Evolutionary conservation across 2,888 invertebrate genomes (phyloP).

Genomic region (Rhingia campestris): DNA sequence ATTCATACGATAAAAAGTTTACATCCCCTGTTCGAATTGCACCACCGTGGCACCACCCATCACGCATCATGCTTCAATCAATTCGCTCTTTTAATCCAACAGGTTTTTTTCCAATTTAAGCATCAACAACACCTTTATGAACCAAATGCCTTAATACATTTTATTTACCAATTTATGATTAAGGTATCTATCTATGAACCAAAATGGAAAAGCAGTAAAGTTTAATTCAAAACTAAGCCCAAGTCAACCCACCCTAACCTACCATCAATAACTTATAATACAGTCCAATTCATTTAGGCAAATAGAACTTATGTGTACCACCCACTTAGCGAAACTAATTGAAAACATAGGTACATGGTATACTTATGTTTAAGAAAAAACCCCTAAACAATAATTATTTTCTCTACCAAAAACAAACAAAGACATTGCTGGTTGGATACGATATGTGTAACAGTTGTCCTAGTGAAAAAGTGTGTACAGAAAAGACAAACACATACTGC

Average conservation of each 20-base stretch:
- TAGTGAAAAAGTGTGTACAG: neutral
- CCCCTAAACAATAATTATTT: constrained; percentile 12
- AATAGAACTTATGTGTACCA: neutral
- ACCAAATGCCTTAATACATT: neutral
- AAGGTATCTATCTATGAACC: constrained; percentile 21
- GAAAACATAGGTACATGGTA: neutral
- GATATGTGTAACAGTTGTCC: neutral
- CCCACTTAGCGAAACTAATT: neutral
- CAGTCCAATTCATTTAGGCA: constrained; percentile 14
- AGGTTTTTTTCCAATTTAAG: constrained; percentile 32
- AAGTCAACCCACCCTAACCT: neutral
- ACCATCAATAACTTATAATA: neutral
- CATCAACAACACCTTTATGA: neutral
- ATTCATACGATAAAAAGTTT: no score
- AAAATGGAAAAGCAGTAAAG: neutral
- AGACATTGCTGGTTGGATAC: constrained; percentile 5
- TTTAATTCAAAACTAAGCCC: neutral
- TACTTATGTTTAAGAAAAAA: constrained; percentile 37
- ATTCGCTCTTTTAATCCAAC: constrained; percentile 60
- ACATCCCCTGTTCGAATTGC: no score
- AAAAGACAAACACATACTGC: neutral
- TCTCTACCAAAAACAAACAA: constrained; percentile 23
- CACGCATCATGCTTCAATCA: neutral
- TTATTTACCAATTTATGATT: constrained; percentile 1
- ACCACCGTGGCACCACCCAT: no score